Evolutionary conservation across 53 echinoderm and acorn worm genomes (phyloP).

Genomic region (Zoroaster sp.): DNA sequence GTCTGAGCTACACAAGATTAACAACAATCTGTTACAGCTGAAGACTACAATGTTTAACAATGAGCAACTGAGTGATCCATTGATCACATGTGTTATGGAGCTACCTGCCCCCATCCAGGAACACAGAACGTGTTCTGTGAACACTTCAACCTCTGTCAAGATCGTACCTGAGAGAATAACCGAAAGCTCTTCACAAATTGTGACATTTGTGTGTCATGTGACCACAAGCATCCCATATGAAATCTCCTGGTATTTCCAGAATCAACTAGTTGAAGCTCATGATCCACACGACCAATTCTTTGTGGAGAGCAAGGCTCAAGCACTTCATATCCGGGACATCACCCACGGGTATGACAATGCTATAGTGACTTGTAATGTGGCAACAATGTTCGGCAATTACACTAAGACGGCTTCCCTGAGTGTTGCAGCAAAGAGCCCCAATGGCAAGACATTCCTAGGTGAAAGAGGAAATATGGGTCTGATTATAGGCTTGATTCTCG

Average conservation of each 20-base stretch:
- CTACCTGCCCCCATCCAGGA: slow-evolving; percentile 24
- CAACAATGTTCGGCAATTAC: slow-evolving; percentile 43
- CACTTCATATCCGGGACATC: slow-evolving; percentile 40
- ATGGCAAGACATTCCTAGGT: background rate
- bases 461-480: background rate
- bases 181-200: background rate
- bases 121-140: background rate
- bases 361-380: slow-evolving; percentile 12
- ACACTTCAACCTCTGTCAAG: slow-evolving; percentile 9
- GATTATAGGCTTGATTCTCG: background rate
- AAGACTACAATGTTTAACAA: background rate
- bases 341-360: background rate
- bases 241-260: slow-evolving; percentile 29
- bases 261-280: background rate
- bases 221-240: slow-evolving; percentile 49
- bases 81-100: background rate
- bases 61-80: background rate
- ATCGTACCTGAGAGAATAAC: background rate
- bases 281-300: slow-evolving; percentile 30
- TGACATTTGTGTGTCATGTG: slow-evolving; percentile 40
- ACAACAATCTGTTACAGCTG: background rate
- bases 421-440: background rate
- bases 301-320: slow-evolving; percentile 17
- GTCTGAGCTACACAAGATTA: background rate
- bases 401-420: background rate